Evolutionary conservation across 2,797 vertebrate species (phyloP).

Genomic region (Sebastes aleutianus): DNA sequence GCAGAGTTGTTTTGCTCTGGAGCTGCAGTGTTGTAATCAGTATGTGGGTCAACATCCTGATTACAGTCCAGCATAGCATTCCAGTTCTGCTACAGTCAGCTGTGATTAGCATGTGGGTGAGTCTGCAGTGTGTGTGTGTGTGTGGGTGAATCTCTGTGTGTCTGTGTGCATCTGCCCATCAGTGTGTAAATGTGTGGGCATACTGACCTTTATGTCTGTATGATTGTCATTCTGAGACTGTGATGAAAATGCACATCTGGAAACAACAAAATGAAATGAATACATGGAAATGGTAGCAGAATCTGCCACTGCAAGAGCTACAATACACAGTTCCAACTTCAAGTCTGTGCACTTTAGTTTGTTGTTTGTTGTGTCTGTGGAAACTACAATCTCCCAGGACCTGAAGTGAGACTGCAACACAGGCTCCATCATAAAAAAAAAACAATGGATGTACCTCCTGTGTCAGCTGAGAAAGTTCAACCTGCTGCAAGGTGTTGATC

Average conservation of each 20-base stretch:
- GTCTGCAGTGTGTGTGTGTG: constrained; percentile 16
- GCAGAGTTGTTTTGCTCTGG: background rate
- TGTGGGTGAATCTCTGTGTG: background rate
- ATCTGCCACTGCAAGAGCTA: background rate
- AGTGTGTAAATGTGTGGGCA: background rate
- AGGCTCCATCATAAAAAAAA: background rate
- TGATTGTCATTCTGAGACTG: background rate
- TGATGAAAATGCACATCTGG: background rate
- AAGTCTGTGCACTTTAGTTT: background rate
- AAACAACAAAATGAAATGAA: background rate
- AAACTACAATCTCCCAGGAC: background rate
- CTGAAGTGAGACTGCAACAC: background rate
- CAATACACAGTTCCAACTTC: background rate
- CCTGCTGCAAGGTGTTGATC: background rate
- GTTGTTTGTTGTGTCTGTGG: background rate
- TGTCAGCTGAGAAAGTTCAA: background rate
- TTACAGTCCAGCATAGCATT: constrained; percentile 56
- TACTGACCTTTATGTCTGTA: background rate
- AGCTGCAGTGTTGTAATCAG: constrained; percentile 43
- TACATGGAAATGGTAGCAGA: background rate
- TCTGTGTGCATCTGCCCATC: background rate
- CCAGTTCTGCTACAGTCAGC: constrained; percentile 39
- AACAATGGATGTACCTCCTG: background rate
- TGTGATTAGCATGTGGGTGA: constrained; percentile 59
- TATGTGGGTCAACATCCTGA: constrained; percentile 59